phyloP scores from a whole-genome alignment of 2,113 vertebrate species.

The Cryptotis parvus region DNA sequence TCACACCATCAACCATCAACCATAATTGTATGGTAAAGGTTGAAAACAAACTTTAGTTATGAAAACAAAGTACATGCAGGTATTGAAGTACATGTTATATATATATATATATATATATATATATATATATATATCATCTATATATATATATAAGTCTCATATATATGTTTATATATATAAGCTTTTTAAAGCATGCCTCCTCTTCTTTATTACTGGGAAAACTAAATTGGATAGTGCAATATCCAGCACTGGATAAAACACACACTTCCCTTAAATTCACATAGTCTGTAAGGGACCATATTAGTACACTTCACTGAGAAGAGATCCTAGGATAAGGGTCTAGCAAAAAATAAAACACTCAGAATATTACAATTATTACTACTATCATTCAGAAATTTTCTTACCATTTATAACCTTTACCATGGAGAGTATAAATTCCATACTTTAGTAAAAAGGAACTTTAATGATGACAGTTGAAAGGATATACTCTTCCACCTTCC shows the following conservation, averaged over 20 bases:
- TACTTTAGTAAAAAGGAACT: conserved; percentile 19
- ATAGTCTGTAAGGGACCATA: too few relatives aligned
- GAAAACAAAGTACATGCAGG: background rate
- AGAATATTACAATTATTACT: background rate
- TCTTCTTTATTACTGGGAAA: background rate
- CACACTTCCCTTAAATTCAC: background rate
- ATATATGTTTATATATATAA: too few relatives aligned
- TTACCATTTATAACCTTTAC: background rate
- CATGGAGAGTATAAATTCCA: background rate
- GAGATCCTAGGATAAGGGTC: background rate
- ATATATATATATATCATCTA: too few relatives aligned
- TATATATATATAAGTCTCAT: too few relatives aligned
- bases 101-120: too few relatives aligned
- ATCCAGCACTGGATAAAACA: background rate
- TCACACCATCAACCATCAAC: too few relatives aligned
- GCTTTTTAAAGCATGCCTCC: background rate
- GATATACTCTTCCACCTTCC: background rate
- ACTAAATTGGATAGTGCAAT: background rate
- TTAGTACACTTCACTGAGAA: background rate
- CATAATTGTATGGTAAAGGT: background rate
- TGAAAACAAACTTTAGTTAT: background rate
- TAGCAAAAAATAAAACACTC: background rate
- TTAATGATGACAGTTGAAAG: background rate
- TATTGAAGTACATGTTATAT: background rate
- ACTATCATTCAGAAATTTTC: background rate